Base-by-base conservation (phyloP, 1,140 invertebrate species). In the Leptoteleia sp. region DNA sequence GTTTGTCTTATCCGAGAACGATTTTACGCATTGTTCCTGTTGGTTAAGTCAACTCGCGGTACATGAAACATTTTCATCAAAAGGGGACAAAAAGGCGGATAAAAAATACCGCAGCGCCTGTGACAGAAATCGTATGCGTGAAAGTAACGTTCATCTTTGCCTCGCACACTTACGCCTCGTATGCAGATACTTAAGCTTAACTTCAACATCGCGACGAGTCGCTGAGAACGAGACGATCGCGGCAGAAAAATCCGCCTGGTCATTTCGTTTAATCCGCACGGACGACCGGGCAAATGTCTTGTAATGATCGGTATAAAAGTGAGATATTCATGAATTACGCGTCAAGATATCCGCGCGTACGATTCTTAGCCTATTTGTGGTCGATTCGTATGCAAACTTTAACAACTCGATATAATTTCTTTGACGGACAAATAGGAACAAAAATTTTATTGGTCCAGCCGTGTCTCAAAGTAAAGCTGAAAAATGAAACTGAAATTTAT, bases 211-310 rank as follows among this genome's bases (percentile, higher is more conserved):
- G 38, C 55, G 52, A 76, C 64, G 45, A 72, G 48, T n/a, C 9
- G 62, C 35, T 37, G 68, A 42, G 55, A 65, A 33, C 22, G 42
- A 25, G 35, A 57, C 16, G 38, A 17, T 42, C 54, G 27, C 38
- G 42, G 40, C 31, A 73, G 65, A 61, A 78, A 86, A 83, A 83
- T 83, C 57, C 77, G 81, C 80, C 61, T 61, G 76, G 84, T 85
- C 85, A 86, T 76, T 61, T 62, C 64, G 59, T 54, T 84, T 86
- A 86, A 85, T 86, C 80, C 76, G 71, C 47, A 13, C 70, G 37
- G 42, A 37, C 42, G 64, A 47, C 19, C 25, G 68, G 62, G 40
- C 65, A 67, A 73, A 78, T 54, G 59, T 80, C 73, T 52, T 72
- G 35, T 48, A 70, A 75, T 64, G 75, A 70, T 37, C 29, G 48